A percentile compares a stretch with the other conserved stretches of the same genome.
Evolutionary conservation across 1,140 invertebrate genomes (phyloP).

Genomic region (Hycleus phaleratus): DNA sequence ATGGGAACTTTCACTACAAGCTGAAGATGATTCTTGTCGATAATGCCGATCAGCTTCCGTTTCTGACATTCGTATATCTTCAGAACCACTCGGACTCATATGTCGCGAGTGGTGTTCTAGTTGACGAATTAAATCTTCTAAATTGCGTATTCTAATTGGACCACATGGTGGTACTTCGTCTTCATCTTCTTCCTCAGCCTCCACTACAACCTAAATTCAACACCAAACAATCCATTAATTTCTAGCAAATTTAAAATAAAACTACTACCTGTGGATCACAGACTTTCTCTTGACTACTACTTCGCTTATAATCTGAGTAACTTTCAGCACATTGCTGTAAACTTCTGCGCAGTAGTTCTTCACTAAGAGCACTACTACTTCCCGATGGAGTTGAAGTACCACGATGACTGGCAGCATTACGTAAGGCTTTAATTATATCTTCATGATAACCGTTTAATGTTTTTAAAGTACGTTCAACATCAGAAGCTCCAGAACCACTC

Average conservation of each 20-base stretch:
- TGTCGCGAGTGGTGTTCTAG: constrained; percentile 81
- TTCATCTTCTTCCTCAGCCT: constrained; percentile 55
- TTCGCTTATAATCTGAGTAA: constrained; percentile 53
- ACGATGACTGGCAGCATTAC: constrained; percentile 68
- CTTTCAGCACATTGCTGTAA: constrained; percentile 55
- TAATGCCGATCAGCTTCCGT: constrained; percentile 68
- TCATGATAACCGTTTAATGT: constrained; percentile 87
- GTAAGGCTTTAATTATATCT: constrained; percentile 79
- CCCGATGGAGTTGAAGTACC: constrained; percentile 53
- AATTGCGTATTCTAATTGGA: constrained; percentile 74
- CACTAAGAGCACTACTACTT: constrained; percentile 50
- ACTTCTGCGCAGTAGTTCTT: constrained; percentile 55
- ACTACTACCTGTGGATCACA: constrained; percentile 46
- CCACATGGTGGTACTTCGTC: constrained; percentile 64
- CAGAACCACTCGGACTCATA: constrained; percentile 83
- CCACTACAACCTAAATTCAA: constrained; percentile 32
- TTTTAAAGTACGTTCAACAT: constrained; percentile 77
- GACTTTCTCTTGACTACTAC: constrained; percentile 57
- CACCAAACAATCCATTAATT: neutral
- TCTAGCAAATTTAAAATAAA: neutral
- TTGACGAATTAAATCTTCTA: constrained; percentile 85
- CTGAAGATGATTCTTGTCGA: constrained; percentile 70
- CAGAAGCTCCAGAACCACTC: constrained; percentile 47
- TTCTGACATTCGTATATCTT: constrained; percentile 87
- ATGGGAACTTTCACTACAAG: constrained; percentile 61